These are phyloP conservation scores for Dryas iulia DNA, from an alignment of 1,140 invertebrate genomes.

Conservation along the genomic window DNA sequence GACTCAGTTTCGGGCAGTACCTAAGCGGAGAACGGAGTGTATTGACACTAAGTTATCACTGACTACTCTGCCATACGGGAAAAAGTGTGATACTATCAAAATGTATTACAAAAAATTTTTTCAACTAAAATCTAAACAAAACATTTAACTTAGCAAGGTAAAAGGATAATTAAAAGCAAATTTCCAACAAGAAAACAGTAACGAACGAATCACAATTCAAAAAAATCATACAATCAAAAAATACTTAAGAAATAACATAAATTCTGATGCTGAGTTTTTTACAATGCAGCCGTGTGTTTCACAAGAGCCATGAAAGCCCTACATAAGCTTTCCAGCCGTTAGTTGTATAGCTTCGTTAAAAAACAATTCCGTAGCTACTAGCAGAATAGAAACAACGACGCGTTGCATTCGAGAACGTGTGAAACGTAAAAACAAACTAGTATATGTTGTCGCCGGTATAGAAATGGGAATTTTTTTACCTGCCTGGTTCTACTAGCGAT, in stretches of 20 bases:
- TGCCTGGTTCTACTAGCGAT: constrained; percentile 6
- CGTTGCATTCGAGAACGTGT: constrained; percentile 46
- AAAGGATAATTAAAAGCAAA: no score
- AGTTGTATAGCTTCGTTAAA: constrained; percentile 4
- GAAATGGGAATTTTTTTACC: constrained; percentile 25
- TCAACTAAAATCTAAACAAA: no score
- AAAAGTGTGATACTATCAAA: no score
- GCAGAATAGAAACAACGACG: constrained; percentile 36
- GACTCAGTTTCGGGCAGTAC: no score
- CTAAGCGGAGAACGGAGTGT: no score
- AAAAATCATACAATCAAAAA: not conserved
- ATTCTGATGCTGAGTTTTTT: not conserved
- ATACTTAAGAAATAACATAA: not conserved
- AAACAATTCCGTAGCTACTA: constrained; percentile 18
- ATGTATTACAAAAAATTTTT: no score
- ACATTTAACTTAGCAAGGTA: no score
- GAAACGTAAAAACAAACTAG: constrained; percentile 55
- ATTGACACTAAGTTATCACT: no score
- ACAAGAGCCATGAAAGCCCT: not conserved
- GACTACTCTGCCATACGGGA: no score
- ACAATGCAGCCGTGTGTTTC: not conserved
- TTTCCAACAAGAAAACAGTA: not conserved
- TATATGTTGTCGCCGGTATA: constrained; percentile 21
- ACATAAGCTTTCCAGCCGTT: not conserved
- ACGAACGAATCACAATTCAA: not conserved